Conservation (phyloP, 2,797 vertebrate species). For the Cyclura pinguis region DNA sequence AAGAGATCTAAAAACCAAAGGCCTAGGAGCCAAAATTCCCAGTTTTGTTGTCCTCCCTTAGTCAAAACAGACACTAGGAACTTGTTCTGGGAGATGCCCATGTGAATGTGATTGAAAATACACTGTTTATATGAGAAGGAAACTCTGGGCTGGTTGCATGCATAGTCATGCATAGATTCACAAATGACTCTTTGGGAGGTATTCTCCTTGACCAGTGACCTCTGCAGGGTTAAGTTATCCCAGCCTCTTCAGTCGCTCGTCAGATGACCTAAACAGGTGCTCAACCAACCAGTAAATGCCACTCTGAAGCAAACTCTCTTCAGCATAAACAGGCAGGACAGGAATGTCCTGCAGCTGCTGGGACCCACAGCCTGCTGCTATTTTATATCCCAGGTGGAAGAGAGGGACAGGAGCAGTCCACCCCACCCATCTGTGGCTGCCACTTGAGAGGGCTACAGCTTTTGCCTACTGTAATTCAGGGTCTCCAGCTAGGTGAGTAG, state of each 20-base stretch:
- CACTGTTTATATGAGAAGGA: background rate
- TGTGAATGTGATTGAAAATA: background rate
- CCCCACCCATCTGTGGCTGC: background rate
- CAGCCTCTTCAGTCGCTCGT: background rate
- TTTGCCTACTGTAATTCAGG: background rate
- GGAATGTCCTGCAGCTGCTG: background rate
- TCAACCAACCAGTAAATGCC: background rate
- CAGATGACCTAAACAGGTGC: background rate
- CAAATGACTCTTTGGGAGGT: background rate
- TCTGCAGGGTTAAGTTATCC: background rate
- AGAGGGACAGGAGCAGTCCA: background rate
- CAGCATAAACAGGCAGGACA: background rate
- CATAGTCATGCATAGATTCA: background rate
- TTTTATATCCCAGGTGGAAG: background rate
- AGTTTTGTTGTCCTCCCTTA: background rate
- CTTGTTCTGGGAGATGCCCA: too few relatives aligned
- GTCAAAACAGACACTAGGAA: background rate
- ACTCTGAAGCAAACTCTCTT: conserved; percentile 3
- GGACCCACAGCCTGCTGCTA: background rate
- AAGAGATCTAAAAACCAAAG: too few relatives aligned
- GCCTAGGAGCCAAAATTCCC: background rate
- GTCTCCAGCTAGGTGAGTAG: background rate
- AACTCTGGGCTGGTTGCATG: background rate
- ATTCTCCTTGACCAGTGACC: background rate
- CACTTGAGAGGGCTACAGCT: background rate